Evolutionary conservation across 2,113 vertebrate genomes (phyloP), one percentile per base, ranked within the genome.

Genomic region (Patagioenas fasciata): DNA sequence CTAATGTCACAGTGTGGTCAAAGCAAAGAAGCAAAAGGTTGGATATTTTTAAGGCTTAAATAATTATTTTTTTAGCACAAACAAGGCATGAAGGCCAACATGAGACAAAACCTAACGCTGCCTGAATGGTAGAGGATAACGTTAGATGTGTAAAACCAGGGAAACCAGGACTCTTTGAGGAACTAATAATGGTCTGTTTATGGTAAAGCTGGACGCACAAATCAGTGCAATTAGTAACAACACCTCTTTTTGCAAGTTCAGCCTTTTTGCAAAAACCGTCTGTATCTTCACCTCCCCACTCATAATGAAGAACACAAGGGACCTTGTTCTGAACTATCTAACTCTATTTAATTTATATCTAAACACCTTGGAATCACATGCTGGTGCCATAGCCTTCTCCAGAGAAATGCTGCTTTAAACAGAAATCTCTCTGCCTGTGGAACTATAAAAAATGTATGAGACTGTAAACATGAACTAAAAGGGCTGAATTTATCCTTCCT

Each of bases 371-470:
- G 73, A 86, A 80, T 83, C 56, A 50, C 1, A 3, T 73, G 67
- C 58, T 31, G 51, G 15, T 83, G 72, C 75, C 6, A 0, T 64
- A 79, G 44, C 31, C 7, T 77, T 66, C 67, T 73, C 48, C 44
- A 72, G 74, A 72, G 93, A 96, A 93, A 72, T 25, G 21, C 80
- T 62, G 56, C 64, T 93, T 95, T 74, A 86, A 88, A 92, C 75
- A 93, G 74, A 94, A 90, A 83, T 48, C 9, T 89, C 29, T 83
- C 47, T 90, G 69, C 53, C 48, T 74, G 75, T 54, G 61, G 56
- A 94, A 56, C 34, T 90, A 80, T 86, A 80, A 94, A 93, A 95
- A 85, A 95, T 75, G 51, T 47, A 90, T 86, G 83, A 80, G 56
- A 65, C 85, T 73, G 64, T 88, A 94, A 95, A 86, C 58, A 88